Conservation (phyloP, 1,140 invertebrate species). For the Drosophila grimshawi region DNA sequence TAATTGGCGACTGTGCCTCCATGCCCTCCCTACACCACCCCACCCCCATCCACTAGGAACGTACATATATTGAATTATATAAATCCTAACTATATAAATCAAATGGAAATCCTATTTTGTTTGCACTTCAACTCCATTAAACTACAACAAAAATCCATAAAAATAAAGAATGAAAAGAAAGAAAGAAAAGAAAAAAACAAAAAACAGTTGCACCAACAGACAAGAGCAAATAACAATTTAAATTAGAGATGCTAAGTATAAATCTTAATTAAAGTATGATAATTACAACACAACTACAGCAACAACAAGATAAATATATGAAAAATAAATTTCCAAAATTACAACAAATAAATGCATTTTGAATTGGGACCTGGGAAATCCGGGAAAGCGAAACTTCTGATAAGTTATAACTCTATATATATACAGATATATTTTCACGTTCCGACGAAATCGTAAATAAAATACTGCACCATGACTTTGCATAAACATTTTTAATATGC, state of each 20-base stretch:
- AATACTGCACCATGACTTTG: too few relatives aligned
- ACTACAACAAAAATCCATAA: slow-evolving; percentile 40
- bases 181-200: slow-evolving; percentile 37
- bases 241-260: slow-evolving; percentile 72
- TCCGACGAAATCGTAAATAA: too few relatives aligned
- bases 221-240: slow-evolving; percentile 60
- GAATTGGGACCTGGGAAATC: neutral
- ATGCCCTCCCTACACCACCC: neutral
- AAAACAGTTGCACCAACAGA: slow-evolving; percentile 62
- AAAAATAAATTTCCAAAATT: slow-evolving; percentile 81
- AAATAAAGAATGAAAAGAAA: slow-evolving; percentile 23
- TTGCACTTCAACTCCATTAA: slow-evolving; percentile 50
- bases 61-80: slow-evolving; percentile 28
- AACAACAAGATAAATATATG: slow-evolving; percentile 69
- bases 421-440: too few relatives aligned
- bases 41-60: neutral
- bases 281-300: slow-evolving; percentile 73
- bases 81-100: slow-evolving; percentile 19
- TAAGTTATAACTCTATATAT: too few relatives aligned
- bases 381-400: too few relatives aligned
- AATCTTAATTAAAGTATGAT: slow-evolving; percentile 75
- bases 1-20: slow-evolving; percentile 41
- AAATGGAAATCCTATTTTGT: slow-evolving; percentile 52
- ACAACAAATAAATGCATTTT: slow-evolving; percentile 31
- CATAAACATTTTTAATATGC: too few relatives aligned